Percentiles rank a stretch among this genome's conserved stretches.
Evolutionary conservation across 2,797 vertebrate genomes (phyloP).

Genomic region (Mormyrus hasselquistii): DNA sequence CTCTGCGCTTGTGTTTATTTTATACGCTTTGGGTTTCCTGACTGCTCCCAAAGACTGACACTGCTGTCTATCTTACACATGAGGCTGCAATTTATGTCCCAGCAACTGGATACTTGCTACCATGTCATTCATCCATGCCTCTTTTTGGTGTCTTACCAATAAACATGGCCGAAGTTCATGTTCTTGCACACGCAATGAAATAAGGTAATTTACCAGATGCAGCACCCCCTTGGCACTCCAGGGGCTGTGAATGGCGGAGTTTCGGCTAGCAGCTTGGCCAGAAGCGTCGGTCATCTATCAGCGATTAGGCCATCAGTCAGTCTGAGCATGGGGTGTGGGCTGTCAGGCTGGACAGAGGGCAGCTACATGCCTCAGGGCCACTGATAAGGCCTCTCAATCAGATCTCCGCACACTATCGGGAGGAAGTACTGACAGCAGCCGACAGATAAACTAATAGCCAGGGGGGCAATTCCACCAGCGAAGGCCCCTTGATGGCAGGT

Average conservation of each 20-base stretch:
- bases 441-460: slow-evolving; percentile 49
- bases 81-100: background rate
- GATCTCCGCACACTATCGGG: slow-evolving; percentile 42
- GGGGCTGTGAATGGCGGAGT: background rate
- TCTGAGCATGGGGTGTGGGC: background rate
- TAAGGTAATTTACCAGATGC: background rate
- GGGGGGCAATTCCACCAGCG: slow-evolving; percentile 22
- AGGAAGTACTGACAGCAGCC: slow-evolving; percentile 40
- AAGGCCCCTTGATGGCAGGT: background rate
- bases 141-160: background rate
- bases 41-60: slow-evolving; percentile 31
- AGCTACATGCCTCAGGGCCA: slow-evolving; percentile 25
- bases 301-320: slow-evolving; percentile 14
- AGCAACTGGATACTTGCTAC: background rate
- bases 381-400: slow-evolving; percentile 52
- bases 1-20: slow-evolving; percentile 69
- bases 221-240: background rate
- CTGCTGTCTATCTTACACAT: background rate
- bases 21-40: slow-evolving; percentile 68
- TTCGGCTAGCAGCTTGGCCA: background rate
- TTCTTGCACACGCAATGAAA: background rate
- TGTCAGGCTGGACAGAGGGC: slow-evolving; percentile 47
- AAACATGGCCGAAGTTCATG: background rate
- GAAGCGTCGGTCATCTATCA: background rate
- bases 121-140: background rate